A percentile compares a stretch with the other conserved stretches of the same genome.
phyloP scores from a whole-genome alignment of 2,888 invertebrate genomes.

The Nymphalis urticae region DNA sequence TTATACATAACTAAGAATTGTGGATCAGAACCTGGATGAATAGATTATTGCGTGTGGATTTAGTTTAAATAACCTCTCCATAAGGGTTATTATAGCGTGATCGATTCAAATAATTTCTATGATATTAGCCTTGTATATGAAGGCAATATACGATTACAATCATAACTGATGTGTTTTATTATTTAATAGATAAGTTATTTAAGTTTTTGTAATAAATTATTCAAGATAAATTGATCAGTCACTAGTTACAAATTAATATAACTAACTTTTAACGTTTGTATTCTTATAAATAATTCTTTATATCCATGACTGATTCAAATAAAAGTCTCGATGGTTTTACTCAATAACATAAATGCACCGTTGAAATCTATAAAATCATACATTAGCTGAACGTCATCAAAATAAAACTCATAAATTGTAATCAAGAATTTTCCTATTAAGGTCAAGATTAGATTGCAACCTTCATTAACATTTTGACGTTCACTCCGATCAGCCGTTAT shows the following conservation, averaged over 20 bases:
- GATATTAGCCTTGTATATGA: slow-evolving; percentile 12
- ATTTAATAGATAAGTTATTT: background rate
- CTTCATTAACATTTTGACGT: slow-evolving; percentile 49
- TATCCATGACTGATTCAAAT: background rate
- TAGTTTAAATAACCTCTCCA: slow-evolving; percentile 20
- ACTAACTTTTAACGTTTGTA: background rate
- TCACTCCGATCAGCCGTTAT: slow-evolving; percentile 41
- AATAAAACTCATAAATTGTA: slow-evolving; percentile 37
- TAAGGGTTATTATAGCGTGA: slow-evolving; percentile 21
- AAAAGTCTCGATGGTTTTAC: background rate
- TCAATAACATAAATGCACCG: background rate
- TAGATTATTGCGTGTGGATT: slow-evolving; percentile 20
- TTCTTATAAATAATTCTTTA: background rate
- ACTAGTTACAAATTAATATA: background rate
- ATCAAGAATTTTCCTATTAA: slow-evolving; percentile 48
- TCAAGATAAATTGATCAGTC: background rate
- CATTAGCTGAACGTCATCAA: slow-evolving; percentile 21
- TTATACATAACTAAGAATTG: slow-evolving; percentile 28
- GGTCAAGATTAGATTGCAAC: slow-evolving; percentile 50
- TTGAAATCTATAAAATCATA: slow-evolving; percentile 15
- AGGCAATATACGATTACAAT: background rate
- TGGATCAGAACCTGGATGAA: slow-evolving; percentile 29
- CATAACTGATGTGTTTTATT: background rate
- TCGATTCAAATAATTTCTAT: slow-evolving; percentile 11
- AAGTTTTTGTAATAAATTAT: background rate